Conservation (phyloP, 2,113 vertebrate genomes). For the Saimiri boliviensis region DNA sequence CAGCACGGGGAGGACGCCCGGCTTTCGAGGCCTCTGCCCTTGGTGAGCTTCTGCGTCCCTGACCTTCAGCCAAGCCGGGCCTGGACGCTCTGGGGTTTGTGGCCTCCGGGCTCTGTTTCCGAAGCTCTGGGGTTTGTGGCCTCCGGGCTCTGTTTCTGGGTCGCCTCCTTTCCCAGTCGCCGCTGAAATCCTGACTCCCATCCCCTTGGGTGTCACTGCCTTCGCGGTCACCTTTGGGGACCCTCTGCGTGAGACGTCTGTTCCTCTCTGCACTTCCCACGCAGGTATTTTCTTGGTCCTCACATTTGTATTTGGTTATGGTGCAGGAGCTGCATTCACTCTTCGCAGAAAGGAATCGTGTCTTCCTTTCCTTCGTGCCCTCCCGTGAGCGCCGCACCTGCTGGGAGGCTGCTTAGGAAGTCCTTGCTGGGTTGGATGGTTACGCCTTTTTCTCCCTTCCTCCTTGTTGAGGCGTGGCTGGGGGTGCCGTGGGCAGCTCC, state of each 20-base stretch:
- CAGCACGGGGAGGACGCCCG: no score
- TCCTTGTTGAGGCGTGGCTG: accelerated
- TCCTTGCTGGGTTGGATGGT: no score
- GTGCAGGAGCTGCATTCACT: no score
- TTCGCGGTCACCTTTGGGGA: neutral
- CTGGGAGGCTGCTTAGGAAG: no score
- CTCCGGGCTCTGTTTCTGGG: neutral
- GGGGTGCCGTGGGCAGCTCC: no score
- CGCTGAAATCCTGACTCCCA: no score
- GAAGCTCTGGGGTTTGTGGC: neutral
- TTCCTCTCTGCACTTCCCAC: no score
- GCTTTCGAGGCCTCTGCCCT: no score
- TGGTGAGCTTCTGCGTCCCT: neutral
- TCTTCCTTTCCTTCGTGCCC: neutral
- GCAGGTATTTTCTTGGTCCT: no score
- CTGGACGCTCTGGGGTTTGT: neutral
- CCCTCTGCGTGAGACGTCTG: accelerated
- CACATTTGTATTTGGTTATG: neutral
- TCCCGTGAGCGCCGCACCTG: neutral
- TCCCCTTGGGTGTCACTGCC: no score
- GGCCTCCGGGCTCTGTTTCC: no score
- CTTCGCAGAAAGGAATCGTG: neutral
- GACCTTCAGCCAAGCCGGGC: neutral
- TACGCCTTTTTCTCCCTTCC: neutral
- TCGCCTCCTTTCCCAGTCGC: neutral